Evolutionary conservation across 2,113 vertebrate species (phyloP).

Genomic region (Bubalus kerabau): DNA sequence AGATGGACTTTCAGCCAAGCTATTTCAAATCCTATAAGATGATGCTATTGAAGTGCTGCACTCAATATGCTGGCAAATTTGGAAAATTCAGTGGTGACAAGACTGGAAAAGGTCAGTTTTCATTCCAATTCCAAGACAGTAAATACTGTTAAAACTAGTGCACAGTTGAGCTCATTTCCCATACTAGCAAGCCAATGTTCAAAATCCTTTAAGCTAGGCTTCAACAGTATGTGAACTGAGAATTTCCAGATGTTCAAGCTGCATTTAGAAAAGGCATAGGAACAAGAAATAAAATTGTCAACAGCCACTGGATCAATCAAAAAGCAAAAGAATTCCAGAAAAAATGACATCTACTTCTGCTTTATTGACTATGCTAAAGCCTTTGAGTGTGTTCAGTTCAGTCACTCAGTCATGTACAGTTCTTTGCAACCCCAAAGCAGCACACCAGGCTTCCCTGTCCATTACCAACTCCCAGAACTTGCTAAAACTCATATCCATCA

Average conservation of each 20-base stretch:
- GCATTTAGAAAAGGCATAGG: not conserved
- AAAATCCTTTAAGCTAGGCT: not conserved
- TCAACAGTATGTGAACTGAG: not conserved
- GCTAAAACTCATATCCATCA: not conserved
- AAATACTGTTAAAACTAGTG: not conserved
- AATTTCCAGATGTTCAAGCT: not conserved
- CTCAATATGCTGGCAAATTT: not conserved
- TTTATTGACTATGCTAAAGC: not conserved
- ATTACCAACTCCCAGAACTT: not conserved
- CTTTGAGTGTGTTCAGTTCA: not conserved
- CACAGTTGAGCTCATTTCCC: rapidly evolving
- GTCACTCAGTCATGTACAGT: not conserved
- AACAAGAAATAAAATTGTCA: not conserved
- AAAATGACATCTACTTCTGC: not conserved
- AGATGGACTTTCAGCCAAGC: not conserved
- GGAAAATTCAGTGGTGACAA: not conserved
- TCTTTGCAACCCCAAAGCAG: not conserved
- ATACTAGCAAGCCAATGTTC: not conserved
- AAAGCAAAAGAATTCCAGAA: not conserved
- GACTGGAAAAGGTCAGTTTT: not conserved
- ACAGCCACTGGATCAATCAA: not conserved
- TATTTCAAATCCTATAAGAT: not conserved
- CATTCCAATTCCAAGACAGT: not conserved
- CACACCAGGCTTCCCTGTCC: not conserved
- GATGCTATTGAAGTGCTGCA: not conserved